Conservation (phyloP, 2,113 vertebrate species). For the Tyrannus savana region DNA sequence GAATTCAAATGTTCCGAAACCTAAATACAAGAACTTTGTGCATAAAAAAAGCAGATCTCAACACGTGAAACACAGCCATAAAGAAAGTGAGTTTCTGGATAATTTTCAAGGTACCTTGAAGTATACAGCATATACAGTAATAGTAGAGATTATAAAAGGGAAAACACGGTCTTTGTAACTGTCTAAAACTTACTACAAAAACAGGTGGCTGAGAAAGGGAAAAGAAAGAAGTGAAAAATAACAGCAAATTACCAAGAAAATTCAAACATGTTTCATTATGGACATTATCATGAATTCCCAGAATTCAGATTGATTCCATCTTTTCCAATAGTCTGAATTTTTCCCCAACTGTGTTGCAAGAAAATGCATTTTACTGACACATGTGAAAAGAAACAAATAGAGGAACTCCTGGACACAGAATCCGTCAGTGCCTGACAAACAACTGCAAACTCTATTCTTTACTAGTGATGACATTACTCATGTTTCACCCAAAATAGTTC, state of each 20-base stretch:
- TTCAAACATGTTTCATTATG: background rate
- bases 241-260: background rate
- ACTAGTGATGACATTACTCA: background rate
- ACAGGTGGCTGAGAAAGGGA: background rate
- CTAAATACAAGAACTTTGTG: background rate
- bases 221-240: background rate
- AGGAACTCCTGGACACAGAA: background rate
- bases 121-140: background rate
- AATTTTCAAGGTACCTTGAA: background rate
- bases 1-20: background rate
- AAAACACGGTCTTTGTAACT: background rate
- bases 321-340: background rate
- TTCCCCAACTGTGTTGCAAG: background rate
- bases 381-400: background rate
- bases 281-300: background rate
- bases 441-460: background rate
- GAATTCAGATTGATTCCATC: background rate
- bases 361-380: background rate
- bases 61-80: background rate
- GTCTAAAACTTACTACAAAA: background rate
- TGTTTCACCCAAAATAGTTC: constrained; percentile 1
- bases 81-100: background rate
- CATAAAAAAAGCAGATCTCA: background rate
- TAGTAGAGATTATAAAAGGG: background rate
- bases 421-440: background rate